Percentiles rank a stretch among this genome's conserved stretches.
phyloP scores from a whole-genome alignment of 2,797 vertebrate species.

The Leptatherina wallacei region DNA sequence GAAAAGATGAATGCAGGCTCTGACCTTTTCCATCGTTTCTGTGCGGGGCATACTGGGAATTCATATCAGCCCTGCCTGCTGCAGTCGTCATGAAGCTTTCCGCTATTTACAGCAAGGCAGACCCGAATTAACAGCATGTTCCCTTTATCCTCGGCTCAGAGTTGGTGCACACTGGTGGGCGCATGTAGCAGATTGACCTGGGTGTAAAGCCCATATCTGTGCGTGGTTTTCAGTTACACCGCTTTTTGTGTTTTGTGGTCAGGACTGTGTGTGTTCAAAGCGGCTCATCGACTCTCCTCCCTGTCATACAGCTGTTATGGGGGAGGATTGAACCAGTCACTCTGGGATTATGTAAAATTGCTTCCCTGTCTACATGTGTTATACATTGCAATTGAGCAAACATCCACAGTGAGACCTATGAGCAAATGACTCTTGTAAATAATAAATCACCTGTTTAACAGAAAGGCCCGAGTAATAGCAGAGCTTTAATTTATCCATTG shows the following conservation, averaged over 20 bases:
- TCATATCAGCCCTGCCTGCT: constrained; percentile 49
- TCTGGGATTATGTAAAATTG: constrained; percentile 44
- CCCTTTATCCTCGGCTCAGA: constrained; percentile 30
- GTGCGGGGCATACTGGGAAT: constrained; percentile 51
- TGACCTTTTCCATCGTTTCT: constrained; percentile 71
- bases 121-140: constrained; percentile 53
- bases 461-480: constrained; percentile 9
- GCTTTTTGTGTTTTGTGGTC: constrained; percentile 20
- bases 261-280: constrained; percentile 15
- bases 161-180: constrained; percentile 1
- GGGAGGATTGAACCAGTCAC: constrained; percentile 45
- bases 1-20: constrained; percentile 61
- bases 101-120: constrained; percentile 42
- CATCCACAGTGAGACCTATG: constrained; percentile 15
- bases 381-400: constrained; percentile 16
- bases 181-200: constrained; percentile 29
- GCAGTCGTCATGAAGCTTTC: constrained; percentile 19
- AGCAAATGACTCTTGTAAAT: constrained; percentile 40
- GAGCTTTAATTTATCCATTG: constrained; percentile 35
- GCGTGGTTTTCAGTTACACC: constrained; percentile 14
- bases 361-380: constrained; percentile 7
- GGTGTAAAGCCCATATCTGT: constrained; percentile 22
- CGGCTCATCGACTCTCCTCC: constrained; percentile 21
- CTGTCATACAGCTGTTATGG: constrained; percentile 39
- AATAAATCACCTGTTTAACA: constrained; percentile 47